Base-by-base conservation (phyloP, 30 jellyfish, hydroid and myxozoan genomes). In the Aurelia sp. region DNA sequence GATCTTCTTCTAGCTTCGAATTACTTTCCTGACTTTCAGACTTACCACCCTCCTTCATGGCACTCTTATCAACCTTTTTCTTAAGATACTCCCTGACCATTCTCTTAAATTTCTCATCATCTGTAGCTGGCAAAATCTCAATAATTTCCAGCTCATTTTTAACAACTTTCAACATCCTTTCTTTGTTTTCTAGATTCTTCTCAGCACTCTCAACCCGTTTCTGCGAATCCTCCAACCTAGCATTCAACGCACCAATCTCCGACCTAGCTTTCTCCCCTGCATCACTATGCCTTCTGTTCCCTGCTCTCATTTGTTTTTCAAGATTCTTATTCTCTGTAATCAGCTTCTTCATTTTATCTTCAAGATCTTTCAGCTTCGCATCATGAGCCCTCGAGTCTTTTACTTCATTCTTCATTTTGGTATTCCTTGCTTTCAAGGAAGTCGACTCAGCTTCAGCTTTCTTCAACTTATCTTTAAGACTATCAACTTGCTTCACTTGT, bases 381-480 rank as follows among this genome's bases (percentile, higher is more conserved):
- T 83, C 92, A 22, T 83, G 86, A n/a, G 66, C 57, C 38, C 70
- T 83, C 4, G 92, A 19, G 4, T 71, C 86, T 65, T 70, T 83
- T 52, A 70, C 41, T 65, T 83, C 86, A 38, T 41, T 74, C 20
- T 63, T 80, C 80, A 83, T 21, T 52, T 83, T 83, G 55, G 61
- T 41, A 22, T 58, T 71, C 38, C 40, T 83, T 33, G 72, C 38
- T 13, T 69, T 83, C 80, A 83, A 58, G 13, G 48, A 24, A 62
- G 72, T 79, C 21, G 72, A 13, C 74, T 83, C 97, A 67, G 33
- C 76, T 58, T 82, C 90, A 10, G 91, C 80, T 13, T 64, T 61
- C 48, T 75, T 76, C 62, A 82, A 67, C 80, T 62, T 75, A 82
- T 73, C 91, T 53, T 91, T 77, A 78, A 78, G 76, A 38, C 57